Base-by-base conservation (phyloP, 2,113 vertebrate species). In the Rhadina sibilatrix region DNA sequence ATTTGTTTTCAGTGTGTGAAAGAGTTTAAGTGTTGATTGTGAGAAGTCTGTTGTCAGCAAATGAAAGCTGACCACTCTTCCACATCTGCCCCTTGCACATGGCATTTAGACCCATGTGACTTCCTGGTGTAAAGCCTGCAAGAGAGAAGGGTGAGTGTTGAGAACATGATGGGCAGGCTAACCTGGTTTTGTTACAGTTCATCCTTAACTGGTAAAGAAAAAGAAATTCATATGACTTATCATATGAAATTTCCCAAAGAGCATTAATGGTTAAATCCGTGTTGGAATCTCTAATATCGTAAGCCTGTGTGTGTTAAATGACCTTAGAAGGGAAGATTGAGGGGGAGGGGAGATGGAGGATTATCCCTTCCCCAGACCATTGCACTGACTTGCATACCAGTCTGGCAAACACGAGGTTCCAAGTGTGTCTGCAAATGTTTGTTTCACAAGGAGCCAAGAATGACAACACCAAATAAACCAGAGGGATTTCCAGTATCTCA, bases 241-340 rank as follows among this genome's bases (percentile, higher is more conserved):
- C 93, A 91, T 95, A 94, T 63, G 83, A 95, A 97, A 87, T 97
- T 95, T 97, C 93, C 91, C 85, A 96, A 37, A 97, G 95, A 98
- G 98, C 97, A 89, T 98, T 98, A 98, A 98, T 98, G 97, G 97
- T 97, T 97, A 98, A 98, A 98, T 98, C 98, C 98, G 93, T 97
- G 95, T 95, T 98, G 98, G 98, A 98, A 99, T 99, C 98, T 97
- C 94, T 98, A 97, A 95, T 97, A 97, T 97, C 5, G 95, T 98
- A 98, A 97, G 94, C 95, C 93, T 95, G 40, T 93, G 83, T 93
- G 93, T 96, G 96, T 95, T 95, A 95, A 97, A 96, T 97, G 97
- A 97, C 97, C 97, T 90, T 96, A 96, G 95, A 97, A 96, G 90
- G 97, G 86, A 96, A 84, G 94, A 76, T 16, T 37, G 88, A 93